A percentile compares a stretch with the other conserved stretches of the same genome.
Conservation (phyloP, 1,140 invertebrate species). For the Megathymus violae region DNA sequence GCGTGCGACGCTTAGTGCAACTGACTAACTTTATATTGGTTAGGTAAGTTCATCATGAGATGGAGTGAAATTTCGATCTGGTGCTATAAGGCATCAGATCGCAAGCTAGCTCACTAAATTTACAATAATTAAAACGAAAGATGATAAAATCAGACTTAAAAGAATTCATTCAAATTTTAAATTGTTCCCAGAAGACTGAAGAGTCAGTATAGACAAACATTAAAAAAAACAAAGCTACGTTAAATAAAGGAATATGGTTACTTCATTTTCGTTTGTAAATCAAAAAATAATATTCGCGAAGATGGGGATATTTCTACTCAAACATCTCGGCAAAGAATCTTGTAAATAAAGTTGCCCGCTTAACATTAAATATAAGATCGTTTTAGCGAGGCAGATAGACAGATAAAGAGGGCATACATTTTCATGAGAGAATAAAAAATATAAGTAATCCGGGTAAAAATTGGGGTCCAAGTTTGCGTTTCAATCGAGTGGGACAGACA, state of each 20-base stretch:
- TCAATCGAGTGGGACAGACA: constrained; percentile 53
- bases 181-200: constrained; percentile 6
- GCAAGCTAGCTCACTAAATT: constrained; percentile 30
- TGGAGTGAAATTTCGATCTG: constrained; percentile 28
- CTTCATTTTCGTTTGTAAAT: constrained; percentile 50
- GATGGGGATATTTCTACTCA: constrained; percentile 55
- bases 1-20: constrained; percentile 75
- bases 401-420: constrained; percentile 75
- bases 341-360: constrained; percentile 67
- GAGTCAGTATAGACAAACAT: constrained; percentile 11
- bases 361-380: constrained; percentile 76
- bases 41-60: constrained; percentile 67
- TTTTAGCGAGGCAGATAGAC: constrained; percentile 68
- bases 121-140: constrained; percentile 15
- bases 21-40: constrained; percentile 79
- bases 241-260: constrained; percentile 50
- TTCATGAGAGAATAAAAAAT: constrained; percentile 69
- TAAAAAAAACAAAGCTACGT: constrained; percentile 39
- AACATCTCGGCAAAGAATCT: constrained; percentile 54
- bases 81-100: constrained; percentile 34
- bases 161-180: too few relatives aligned
- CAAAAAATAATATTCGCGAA: constrained; percentile 59
- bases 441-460: constrained; percentile 60
- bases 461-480: constrained; percentile 61
- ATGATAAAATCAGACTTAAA: not conserved